A percentile compares a stretch with the other conserved stretches of the same genome.
Conservation (phyloP, 2,888 invertebrate genomes). For the Sesia bembeciformis region DNA sequence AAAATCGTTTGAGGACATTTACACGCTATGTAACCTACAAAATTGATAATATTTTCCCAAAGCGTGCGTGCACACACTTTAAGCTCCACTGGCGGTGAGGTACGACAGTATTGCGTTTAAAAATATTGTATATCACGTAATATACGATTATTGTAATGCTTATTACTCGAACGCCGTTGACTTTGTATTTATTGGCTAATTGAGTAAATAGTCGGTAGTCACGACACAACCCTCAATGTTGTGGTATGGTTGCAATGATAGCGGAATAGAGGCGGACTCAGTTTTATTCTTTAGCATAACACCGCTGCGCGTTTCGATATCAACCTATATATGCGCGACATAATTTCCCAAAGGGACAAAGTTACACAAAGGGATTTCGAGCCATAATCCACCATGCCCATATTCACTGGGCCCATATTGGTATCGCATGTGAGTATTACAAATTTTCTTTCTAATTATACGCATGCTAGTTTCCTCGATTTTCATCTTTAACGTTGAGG, state of each 20-base stretch:
- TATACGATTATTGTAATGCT: slow-evolving; percentile 61
- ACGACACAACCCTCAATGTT: slow-evolving; percentile 30
- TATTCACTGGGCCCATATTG: too few relatives aligned
- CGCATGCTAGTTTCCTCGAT: too few relatives aligned
- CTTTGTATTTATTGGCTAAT: slow-evolving; percentile 66
- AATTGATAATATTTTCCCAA: neutral
- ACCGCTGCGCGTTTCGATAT: neutral
- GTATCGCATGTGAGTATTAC: too few relatives aligned
- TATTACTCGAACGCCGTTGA: slow-evolving; percentile 38
- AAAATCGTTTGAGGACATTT: too few relatives aligned
- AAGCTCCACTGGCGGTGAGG: slow-evolving; percentile 15
- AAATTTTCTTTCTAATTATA: too few relatives aligned
- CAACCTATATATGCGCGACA: neutral
- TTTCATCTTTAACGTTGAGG: too few relatives aligned
- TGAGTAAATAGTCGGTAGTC: slow-evolving; percentile 58
- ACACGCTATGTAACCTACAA: too few relatives aligned
- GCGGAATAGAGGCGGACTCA: neutral
- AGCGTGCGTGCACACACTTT: neutral
- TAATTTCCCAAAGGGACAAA: too few relatives aligned
- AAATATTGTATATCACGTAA: slow-evolving; percentile 64
- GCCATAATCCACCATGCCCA: too few relatives aligned
- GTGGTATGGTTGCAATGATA: neutral
- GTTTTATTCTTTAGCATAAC: neutral
- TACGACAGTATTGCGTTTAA: slow-evolving; percentile 49
- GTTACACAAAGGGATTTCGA: too few relatives aligned